Percentiles rank a stretch among this genome's conserved stretches.
Evolutionary conservation across 2,797 vertebrate genomes (phyloP).

Genomic region (Smutsia gigantea): DNA sequence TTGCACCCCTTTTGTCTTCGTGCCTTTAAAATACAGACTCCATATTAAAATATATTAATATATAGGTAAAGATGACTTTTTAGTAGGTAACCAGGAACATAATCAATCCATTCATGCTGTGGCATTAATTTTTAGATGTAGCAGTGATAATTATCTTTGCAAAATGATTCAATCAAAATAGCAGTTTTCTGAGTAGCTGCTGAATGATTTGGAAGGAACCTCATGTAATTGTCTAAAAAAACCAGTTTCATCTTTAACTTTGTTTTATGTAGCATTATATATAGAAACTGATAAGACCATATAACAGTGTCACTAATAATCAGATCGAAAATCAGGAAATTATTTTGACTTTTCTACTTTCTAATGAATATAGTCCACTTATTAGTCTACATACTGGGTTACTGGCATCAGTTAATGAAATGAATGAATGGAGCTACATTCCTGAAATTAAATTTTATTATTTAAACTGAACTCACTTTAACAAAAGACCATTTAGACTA

Average conservation of each 20-base stretch:
- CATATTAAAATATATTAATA: constrained; percentile 22
- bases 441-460: constrained; percentile 32
- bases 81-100: not conserved
- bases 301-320: not conserved
- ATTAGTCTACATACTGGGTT: not conserved
- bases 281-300: not conserved
- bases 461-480: not conserved
- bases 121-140: constrained; percentile 38
- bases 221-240: not conserved
- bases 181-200: not conserved
- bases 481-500: constrained; percentile 9
- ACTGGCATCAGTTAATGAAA: not conserved
- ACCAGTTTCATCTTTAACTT: not conserved
- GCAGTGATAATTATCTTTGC: not conserved
- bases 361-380: not conserved
- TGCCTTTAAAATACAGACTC: not conserved
- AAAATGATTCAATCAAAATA: constrained; percentile 15
- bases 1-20: not conserved
- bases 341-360: constrained; percentile 12
- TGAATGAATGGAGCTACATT: not conserved
- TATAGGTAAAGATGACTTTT: not conserved
- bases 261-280: not conserved
- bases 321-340: not conserved
- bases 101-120: not conserved
- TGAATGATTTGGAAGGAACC: not conserved